Percentiles rank a stretch among this genome's conserved stretches.
These are phyloP conservation scores for Heliconius himera DNA, from an alignment of 1,140 invertebrate species.

Conservation along the genomic window DNA sequence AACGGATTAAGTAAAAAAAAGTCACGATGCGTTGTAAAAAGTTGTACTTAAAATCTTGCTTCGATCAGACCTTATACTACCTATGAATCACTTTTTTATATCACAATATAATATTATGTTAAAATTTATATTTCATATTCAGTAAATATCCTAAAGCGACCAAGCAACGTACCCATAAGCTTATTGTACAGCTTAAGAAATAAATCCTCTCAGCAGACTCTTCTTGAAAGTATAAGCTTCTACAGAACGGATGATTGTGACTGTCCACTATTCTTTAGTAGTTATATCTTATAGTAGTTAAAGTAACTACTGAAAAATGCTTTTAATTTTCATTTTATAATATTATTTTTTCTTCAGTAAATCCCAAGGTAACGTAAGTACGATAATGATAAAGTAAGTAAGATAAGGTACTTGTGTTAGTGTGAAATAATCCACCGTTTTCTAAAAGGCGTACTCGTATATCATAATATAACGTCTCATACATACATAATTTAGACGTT, in stretches of 20 bases:
- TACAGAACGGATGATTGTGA: not conserved
- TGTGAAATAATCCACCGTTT: slow-evolving; percentile 6
- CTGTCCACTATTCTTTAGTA: not conserved
- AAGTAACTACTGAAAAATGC: not conserved
- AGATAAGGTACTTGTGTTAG: slow-evolving; percentile 8
- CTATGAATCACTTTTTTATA: no score
- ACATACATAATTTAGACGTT: slow-evolving; percentile 14
- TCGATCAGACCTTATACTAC: no score
- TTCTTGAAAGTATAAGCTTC: not conserved
- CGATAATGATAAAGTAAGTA: not conserved
- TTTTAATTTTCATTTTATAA: not conserved
- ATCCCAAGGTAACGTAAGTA: not conserved
- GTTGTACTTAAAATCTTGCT: no score
- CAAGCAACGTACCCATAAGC: not conserved
- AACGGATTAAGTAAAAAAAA: no score
- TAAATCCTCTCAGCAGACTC: not conserved
- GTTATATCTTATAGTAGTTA: not conserved
- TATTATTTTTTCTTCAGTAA: not conserved
- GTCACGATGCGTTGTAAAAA: no score
- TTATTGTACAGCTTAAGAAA: slow-evolving; percentile 4
- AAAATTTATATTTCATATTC: not conserved
- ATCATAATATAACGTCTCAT: slow-evolving; percentile 11
- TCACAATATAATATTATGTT: no score
- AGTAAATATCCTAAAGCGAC: not conserved
- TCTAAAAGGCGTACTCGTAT: not conserved